Base-by-base conservation (phyloP, 2,888 invertebrate genomes). In the Gryllus longicercus region DNA sequence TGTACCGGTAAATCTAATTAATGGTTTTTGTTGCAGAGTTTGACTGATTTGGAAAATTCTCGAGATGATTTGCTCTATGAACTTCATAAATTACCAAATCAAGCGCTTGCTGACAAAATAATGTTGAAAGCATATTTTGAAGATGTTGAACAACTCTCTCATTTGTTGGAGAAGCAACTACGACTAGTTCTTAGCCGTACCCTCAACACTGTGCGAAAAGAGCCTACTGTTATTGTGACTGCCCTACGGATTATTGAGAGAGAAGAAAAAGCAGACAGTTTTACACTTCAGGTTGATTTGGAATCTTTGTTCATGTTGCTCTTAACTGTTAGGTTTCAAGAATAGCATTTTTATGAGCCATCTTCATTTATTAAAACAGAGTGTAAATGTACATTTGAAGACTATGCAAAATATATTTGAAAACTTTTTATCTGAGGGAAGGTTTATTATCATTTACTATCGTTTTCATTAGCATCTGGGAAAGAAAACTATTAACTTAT, bases 71-170 rank as follows among this genome's bases (percentile, higher is more conserved):
- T 99, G 50, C 88, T 99, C 38, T 96, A 95, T 86, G 99, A 99
- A 86, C 89, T 99, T 51, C 97, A 98, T 86, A 95, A 97, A 86
- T 90, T 98, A 83, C 96, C 97, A 0, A 96, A 96, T 86, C 96
- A 97, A 85, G 94, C 95, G 0, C 92, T 93, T 0, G 95, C 95
- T 83, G 97, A 97, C 86, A 96, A 95, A 86, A 94, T 95, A 79
- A 95, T 98, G 90, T 88, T 99, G 3, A 96, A 97, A 87, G 95
- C 96, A 18, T 99, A 99, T 87, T 99, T 99, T 88, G 94, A 95
- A 83, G 97, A 98, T 86, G 98, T 99, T 0, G 95, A 97, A 87
- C 92, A 93, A 82, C 91, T 99, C 1, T 98, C 98, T 0, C 93
- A 93, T 83, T 89, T 94, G 11, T 89, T 99, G 83, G 96, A 96